phyloP scores from a whole-genome alignment of 37 sponge, comb jelly and placozoan genomes.

The Aphrocallistes beatrix region DNA sequence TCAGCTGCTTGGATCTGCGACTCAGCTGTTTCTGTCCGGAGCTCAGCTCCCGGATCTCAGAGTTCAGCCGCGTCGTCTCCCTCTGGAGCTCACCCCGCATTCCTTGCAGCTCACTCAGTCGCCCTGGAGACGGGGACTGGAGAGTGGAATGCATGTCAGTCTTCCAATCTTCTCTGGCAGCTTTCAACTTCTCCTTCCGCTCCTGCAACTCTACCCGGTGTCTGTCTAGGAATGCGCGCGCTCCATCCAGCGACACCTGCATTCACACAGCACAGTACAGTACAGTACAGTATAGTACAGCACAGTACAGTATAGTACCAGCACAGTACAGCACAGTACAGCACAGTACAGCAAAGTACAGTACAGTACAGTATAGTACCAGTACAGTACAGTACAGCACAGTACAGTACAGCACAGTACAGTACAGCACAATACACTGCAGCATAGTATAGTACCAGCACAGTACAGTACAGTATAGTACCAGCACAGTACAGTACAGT shows the following conservation, averaged over 20 bases:
- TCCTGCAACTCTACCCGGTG: not conserved
- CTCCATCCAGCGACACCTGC: not conserved
- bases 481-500: too few relatives aligned
- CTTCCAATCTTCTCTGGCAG: constrained; percentile 1
- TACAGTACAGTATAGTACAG: not conserved
- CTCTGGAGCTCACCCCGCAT: not conserved
- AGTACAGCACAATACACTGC: too few relatives aligned
- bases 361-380: too few relatives aligned
- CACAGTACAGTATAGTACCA: too few relatives aligned
- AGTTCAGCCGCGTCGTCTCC: constrained; percentile 2
- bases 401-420: not conserved
- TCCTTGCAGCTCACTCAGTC: not conserved
- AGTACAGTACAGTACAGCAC: not conserved
- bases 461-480: too few relatives aligned
- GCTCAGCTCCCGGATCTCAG: not conserved
- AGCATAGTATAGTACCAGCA: too few relatives aligned
- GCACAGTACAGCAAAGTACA: not conserved
- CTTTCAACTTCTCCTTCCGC: not conserved
- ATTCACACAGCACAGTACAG: not conserved
- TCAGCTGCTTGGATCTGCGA: not conserved
- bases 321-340: not conserved
- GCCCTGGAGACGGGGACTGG: not conserved
- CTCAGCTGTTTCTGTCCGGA: not conserved
- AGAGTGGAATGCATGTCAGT: not conserved
- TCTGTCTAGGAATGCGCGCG: not conserved